phyloP scores from a whole-genome alignment of 2,113 vertebrate species.

The Peromyscus leucopus region DNA sequence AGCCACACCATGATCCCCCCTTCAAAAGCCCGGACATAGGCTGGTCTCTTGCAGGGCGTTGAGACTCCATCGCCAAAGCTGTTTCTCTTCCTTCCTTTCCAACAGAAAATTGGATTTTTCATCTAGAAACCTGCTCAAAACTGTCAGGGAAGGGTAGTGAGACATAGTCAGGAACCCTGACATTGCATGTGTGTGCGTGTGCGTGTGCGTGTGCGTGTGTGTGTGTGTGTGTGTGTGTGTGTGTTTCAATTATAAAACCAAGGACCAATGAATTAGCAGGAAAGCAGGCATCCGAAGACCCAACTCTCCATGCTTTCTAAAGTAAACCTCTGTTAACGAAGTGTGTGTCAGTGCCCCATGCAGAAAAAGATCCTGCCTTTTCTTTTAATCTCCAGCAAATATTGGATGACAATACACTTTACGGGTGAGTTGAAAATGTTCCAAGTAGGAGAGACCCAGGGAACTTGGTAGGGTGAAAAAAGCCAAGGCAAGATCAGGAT shows the following conservation, averaged over 20 bases:
- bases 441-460: not conserved
- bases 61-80: not conserved
- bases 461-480: not conserved
- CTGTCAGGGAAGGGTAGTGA: not conserved
- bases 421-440: slow-evolving; percentile 13
- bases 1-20: not conserved
- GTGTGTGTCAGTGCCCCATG: not conserved
- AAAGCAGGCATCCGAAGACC: not conserved
- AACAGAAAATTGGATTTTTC: slow-evolving; percentile 7
- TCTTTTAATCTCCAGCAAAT: slow-evolving; percentile 34
- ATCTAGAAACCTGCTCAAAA: not conserved
- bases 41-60: not conserved
- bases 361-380: not conserved
- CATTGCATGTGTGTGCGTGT: not conserved
- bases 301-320: slow-evolving; percentile 56
- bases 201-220: no score
- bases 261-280: not conserved
- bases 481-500: not conserved
- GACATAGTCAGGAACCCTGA: not conserved
- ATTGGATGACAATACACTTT: not conserved
- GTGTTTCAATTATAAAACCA: not conserved
- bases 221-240: not conserved
- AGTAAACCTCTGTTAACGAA: slow-evolving; percentile 50
- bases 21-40: not conserved
- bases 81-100: slow-evolving; percentile 8